Evolutionary conservation across 2,113 vertebrate species (phyloP).

Genomic region (Camarhynchus parvulus): DNA sequence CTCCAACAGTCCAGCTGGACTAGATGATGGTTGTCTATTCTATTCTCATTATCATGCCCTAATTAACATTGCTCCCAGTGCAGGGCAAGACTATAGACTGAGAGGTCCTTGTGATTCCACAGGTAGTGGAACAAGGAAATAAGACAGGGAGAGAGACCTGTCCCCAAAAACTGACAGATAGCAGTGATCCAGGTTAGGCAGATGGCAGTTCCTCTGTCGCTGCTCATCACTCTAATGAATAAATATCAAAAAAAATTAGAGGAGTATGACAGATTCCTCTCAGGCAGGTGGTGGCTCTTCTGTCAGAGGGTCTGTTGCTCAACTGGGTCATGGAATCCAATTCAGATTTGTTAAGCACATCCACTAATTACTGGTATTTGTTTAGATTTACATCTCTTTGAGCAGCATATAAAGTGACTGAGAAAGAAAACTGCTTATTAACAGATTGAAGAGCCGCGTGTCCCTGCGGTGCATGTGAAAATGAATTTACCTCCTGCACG

Average conservation of each 20-base stretch:
- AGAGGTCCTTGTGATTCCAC: background rate
- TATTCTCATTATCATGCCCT: background rate
- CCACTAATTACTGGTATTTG: conserved; percentile 6
- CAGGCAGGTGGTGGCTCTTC: background rate
- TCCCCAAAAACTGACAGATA: background rate
- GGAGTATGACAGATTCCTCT: background rate
- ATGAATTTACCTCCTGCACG: background rate
- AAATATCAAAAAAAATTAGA: background rate
- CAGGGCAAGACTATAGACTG: background rate
- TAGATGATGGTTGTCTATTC: background rate
- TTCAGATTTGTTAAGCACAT: background rate
- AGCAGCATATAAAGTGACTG: background rate
- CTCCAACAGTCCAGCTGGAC: background rate
- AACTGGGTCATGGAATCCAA: conserved; percentile 2
- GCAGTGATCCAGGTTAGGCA: background rate
- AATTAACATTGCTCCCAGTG: rapidly evolving
- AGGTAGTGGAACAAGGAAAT: background rate
- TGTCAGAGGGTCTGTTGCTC: background rate
- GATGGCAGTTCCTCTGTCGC: background rate
- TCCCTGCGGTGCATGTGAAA: background rate
- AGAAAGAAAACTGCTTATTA: conserved; percentile 17
- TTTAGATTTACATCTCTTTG: conserved; percentile 13
- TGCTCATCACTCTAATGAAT: background rate
- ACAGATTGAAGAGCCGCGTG: background rate
- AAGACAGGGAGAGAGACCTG: background rate